phyloP scores from a whole-genome alignment of 2,888 invertebrate species.

The Cinara cedri region DNA sequence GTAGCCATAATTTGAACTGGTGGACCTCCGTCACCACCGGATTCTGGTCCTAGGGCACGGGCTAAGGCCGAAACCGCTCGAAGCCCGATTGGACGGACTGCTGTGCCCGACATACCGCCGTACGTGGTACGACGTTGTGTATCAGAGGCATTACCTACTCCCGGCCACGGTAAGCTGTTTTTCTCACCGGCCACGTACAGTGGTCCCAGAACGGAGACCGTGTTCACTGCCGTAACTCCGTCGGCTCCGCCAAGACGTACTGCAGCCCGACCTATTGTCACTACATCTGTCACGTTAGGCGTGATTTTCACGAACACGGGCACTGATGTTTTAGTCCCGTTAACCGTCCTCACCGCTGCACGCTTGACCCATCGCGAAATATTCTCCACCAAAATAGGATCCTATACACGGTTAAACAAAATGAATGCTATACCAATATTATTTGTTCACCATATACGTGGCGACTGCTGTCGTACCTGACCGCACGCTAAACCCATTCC shows the following conservation, averaged over 20 bases:
- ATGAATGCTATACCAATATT: neutral
- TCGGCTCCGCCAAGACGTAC: constrained; percentile 77
- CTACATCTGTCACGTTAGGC: constrained; percentile 95
- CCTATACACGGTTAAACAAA: constrained; percentile 65
- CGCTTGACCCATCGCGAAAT: constrained; percentile 90
- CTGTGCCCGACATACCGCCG: constrained; percentile 92
- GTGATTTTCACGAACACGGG: constrained; percentile 98
- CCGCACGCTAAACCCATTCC: constrained; percentile 99
- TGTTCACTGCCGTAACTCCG: constrained; percentile 97
- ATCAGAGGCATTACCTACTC: constrained; percentile 70
- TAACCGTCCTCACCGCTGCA: constrained; percentile 68
- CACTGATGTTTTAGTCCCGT: constrained; percentile 65
- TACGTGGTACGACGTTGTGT: constrained; percentile 77
- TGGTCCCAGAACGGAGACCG: constrained; percentile 93
- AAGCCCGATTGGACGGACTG: constrained; percentile 92
- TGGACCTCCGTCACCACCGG: constrained; percentile 91
- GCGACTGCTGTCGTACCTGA: constrained; percentile 69
- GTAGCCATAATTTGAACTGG: constrained; percentile 78
- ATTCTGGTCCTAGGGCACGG: constrained; percentile 66
- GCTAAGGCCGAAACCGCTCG: constrained; percentile 89
- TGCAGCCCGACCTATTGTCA: constrained; percentile 87
- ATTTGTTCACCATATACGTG: neutral
- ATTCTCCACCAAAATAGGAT: constrained; percentile 83
- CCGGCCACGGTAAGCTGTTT: constrained; percentile 90
- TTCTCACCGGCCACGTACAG: constrained; percentile 77